Conservation (phyloP, 2,888 invertebrate genomes). For the Azorinus chamasolen region DNA sequence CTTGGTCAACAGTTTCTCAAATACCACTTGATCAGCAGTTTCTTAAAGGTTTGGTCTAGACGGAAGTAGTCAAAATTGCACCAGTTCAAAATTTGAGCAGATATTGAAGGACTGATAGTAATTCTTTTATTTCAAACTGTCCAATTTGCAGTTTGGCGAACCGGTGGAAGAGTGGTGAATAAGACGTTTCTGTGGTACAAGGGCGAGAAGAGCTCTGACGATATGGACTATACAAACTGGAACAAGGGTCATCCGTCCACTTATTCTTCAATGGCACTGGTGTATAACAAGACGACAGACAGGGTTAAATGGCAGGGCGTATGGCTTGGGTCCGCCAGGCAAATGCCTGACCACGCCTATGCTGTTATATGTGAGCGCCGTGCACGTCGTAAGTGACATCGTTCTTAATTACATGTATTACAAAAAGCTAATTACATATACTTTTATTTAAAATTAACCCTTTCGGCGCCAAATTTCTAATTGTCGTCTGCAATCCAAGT, state of each 20-base stretch:
- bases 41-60: too few relatives aligned
- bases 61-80: too few relatives aligned
- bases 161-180: slow-evolving; percentile 72
- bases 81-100: too few relatives aligned
- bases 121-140: too few relatives aligned
- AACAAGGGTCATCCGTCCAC: slow-evolving; percentile 65
- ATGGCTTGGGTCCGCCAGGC: slow-evolving; percentile 73
- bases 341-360: slow-evolving; percentile 72
- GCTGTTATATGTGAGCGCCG: slow-evolving; percentile 88
- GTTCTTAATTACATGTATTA: too few relatives aligned
- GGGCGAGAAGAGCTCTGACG: slow-evolving; percentile 37
- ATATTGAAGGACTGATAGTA: too few relatives aligned
- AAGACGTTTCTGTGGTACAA: slow-evolving; percentile 67
- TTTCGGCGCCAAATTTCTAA: too few relatives aligned
- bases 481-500: too few relatives aligned
- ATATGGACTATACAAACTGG: slow-evolving; percentile 77
- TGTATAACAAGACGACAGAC: slow-evolving; percentile 84
- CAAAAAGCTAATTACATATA: too few relatives aligned
- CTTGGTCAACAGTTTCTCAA: too few relatives aligned
- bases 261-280: slow-evolving; percentile 75
- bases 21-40: too few relatives aligned
- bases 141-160: slow-evolving; percentile 75
- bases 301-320: slow-evolving; percentile 81
- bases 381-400: slow-evolving; percentile 86
- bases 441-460: too few relatives aligned